Conservation (phyloP, 2,797 vertebrate genomes). For the Anguilla megastoma region DNA sequence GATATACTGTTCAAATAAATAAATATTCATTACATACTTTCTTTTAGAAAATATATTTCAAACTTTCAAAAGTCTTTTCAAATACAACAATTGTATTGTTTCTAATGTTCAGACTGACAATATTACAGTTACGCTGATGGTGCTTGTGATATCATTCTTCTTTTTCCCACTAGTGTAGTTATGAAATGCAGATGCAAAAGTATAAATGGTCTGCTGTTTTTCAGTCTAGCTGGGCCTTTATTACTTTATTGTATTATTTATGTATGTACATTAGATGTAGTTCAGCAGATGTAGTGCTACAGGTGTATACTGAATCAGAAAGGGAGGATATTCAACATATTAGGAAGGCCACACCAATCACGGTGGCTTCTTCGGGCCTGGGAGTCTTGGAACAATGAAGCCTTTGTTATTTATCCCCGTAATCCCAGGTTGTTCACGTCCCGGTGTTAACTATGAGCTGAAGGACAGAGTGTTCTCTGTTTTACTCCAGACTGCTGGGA, state of each 20-base stretch:
- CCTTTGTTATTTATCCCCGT: not conserved
- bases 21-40: not conserved
- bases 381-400: not conserved
- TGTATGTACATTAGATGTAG: not conserved
- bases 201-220: not conserved
- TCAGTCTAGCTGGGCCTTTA: not conserved
- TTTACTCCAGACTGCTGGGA: constrained; percentile 83
- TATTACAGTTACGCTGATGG: not conserved
- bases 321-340: not conserved
- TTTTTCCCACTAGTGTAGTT: too few relatives aligned
- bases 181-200: not conserved
- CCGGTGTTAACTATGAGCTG: not conserved
- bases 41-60: not conserved
- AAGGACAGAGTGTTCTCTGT: not conserved
- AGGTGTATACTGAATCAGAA: not conserved
- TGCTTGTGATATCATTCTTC: not conserved
- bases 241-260: not conserved
- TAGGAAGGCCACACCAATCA: not conserved
- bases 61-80: not conserved
- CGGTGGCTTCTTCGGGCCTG: not conserved
- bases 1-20: not conserved
- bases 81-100: not conserved
- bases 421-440: not conserved
- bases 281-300: too few relatives aligned
- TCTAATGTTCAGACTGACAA: not conserved